A percentile compares a stretch with the other conserved stretches of the same genome.
Conservation (phyloP, 2,113 vertebrate species). For the Amblyopsis rosae region DNA sequence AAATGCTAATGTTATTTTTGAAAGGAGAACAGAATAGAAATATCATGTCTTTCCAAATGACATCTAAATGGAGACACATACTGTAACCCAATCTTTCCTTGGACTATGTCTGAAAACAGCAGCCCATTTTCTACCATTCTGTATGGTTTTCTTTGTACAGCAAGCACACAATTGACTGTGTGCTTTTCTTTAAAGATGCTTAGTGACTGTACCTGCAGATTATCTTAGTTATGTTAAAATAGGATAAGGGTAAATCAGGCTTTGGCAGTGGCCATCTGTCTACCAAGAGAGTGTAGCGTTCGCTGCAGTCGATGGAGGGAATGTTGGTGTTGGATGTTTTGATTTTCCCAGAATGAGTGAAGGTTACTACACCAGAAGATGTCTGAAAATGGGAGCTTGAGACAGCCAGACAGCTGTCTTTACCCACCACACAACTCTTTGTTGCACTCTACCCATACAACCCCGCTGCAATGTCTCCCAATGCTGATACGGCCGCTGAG, state of each 20-base stretch:
- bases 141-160: conserved; percentile 8
- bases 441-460: conserved; percentile 96
- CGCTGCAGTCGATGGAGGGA: conserved; percentile 51
- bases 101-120: background rate
- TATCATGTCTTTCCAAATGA: background rate
- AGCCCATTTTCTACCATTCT: background rate
- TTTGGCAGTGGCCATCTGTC: conserved; percentile 59
- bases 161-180: conserved; percentile 36
- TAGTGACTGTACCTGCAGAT: conserved; percentile 57
- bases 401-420: conserved; percentile 52
- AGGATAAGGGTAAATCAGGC: conserved; percentile 54
- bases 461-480: conserved; percentile 92
- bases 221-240: conserved; percentile 65
- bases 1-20: too few species aligned
- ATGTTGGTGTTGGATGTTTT: conserved; percentile 69
- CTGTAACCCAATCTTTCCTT: background rate
- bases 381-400: conserved; percentile 61
- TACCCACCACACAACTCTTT: conserved; percentile 79
- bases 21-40: too few species aligned
- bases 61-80: background rate
- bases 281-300: conserved; percentile 28
- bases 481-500: conserved; percentile 88
- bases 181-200: conserved; percentile 73
- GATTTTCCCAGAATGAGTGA: conserved; percentile 69
- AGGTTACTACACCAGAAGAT: conserved; percentile 62